Evolutionary conservation across 2,113 vertebrate genomes (phyloP).

Genomic region (Arenaria interpres): DNA sequence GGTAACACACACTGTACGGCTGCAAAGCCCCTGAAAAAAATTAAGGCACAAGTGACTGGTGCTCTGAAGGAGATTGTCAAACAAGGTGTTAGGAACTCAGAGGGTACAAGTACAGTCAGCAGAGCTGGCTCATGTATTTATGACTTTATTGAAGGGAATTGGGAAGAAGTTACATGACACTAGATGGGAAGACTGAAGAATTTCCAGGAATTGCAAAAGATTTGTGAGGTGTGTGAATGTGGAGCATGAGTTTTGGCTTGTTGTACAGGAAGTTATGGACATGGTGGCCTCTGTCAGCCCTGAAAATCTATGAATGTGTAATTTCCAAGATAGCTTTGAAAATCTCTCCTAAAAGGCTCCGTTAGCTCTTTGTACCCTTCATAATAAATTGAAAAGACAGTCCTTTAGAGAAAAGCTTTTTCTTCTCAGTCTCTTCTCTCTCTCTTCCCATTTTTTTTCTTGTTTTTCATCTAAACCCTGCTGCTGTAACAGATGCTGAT

Average conservation of each 20-base stretch:
- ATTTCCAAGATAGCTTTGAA: neutral
- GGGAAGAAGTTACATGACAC: neutral
- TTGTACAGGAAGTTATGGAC: neutral
- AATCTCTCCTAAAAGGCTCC: neutral
- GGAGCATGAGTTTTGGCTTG: neutral
- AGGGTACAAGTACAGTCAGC: too few species aligned
- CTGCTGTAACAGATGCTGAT: neutral
- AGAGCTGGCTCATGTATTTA: neutral
- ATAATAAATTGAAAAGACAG: neutral
- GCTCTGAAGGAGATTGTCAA: neutral
- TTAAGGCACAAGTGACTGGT: accelerated
- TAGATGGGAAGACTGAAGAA: neutral
- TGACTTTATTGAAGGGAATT: neutral
- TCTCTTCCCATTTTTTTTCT: neutral
- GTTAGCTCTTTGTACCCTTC: neutral
- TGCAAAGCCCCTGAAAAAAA: neutral
- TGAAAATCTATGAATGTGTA: neutral
- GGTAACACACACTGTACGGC: accelerated
- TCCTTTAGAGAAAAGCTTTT: neutral
- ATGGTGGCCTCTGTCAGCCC: neutral
- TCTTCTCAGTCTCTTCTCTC: neutral
- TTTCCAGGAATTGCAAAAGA: neutral
- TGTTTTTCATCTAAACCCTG: neutral
- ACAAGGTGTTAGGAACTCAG: neutral
- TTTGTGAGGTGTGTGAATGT: neutral